Base-by-base conservation (phyloP, 2,113 vertebrate genomes). In the Tenebrosternarchus preto region DNA sequence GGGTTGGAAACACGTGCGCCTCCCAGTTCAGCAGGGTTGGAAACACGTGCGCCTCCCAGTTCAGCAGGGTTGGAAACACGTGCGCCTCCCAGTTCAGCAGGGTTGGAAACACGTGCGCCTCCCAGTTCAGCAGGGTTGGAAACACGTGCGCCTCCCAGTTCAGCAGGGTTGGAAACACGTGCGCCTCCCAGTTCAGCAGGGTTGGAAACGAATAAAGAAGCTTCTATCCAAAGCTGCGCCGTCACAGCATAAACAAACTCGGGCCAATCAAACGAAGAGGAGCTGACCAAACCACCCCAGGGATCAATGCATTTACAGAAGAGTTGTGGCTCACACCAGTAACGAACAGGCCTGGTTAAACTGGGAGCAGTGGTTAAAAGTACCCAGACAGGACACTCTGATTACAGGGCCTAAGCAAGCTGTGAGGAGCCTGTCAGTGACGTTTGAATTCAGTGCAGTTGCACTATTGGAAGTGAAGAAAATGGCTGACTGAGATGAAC, bases 281-380 rank as follows among this genome's bases (percentile, higher is more conserved):
- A 22, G n/a, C 19, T 15, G 46, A 27, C 22, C n/a, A 22, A 66
- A 81, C 56, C 60, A 78, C 15, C 68, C n/a, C 55, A 64, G 31
- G 39, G 8, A 16, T 24, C 64, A 22, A 46, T 24, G 9, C 2
- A 24, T 27, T 69, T 69, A n/a, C 20, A 66, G 27, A 57, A 24
- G 15, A 36, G 22, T 20, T 0, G 53, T 17, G 20, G 20, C 55
- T 24, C 59, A 25, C 22, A 57, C 29, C n/a, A 15, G 8, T 57
- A 43, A 19, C 17, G 12, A 24, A 57, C 59, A 43, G 59, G 22
- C 55, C 19, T 43, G 20, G 46, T 56, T 56, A 24, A 20, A 16
- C 27, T 66, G 20, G 27, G 43, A 27, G 24, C 24, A 9, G 22
- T 24, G 9, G 17, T 6, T 6, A 9, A 20, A 20, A 53, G 50